phyloP scores from a whole-genome alignment of 2,888 invertebrate genomes.

The Plemyria rubiginata region DNA sequence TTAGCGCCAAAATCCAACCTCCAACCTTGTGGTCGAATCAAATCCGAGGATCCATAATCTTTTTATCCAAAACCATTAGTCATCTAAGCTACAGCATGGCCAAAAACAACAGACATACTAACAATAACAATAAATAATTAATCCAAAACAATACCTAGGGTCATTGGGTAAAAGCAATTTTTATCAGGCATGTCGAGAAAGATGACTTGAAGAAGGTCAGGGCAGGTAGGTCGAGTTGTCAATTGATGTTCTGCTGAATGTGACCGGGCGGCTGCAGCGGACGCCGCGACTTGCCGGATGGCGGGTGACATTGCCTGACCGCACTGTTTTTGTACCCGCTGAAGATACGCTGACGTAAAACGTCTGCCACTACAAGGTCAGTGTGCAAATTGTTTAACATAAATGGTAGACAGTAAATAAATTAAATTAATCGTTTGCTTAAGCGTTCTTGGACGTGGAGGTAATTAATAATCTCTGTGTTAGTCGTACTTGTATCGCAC shows the following conservation, averaged over 20 bases:
- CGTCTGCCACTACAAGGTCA: constrained; percentile 67
- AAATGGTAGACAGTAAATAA: constrained; percentile 18
- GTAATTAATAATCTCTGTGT: background rate
- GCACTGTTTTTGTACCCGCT: constrained; percentile 69
- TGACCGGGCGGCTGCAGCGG: constrained; percentile 55
- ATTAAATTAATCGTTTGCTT: constrained; percentile 14
- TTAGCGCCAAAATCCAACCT: no score
- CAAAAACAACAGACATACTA: no score
- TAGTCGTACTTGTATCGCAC: background rate
- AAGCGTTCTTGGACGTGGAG: background rate
- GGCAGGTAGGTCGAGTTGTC: constrained; percentile 65
- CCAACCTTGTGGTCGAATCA: no score
- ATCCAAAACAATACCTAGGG: no score
- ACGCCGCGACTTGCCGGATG: constrained; percentile 69
- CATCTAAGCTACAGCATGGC: no score
- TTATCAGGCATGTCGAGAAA: constrained; percentile 42
- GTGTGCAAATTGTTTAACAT: constrained; percentile 40
- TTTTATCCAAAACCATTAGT: no score
- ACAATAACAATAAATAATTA: no score
- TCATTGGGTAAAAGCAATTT: background rate
- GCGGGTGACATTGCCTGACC: constrained; percentile 79
- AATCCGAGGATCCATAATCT: no score
- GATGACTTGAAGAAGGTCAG: constrained; percentile 55
- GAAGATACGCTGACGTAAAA: constrained; percentile 71
- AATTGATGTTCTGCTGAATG: constrained; percentile 69